Conservation (phyloP, 2,888 invertebrate genomes). For the Chelonus formosanus region DNA sequence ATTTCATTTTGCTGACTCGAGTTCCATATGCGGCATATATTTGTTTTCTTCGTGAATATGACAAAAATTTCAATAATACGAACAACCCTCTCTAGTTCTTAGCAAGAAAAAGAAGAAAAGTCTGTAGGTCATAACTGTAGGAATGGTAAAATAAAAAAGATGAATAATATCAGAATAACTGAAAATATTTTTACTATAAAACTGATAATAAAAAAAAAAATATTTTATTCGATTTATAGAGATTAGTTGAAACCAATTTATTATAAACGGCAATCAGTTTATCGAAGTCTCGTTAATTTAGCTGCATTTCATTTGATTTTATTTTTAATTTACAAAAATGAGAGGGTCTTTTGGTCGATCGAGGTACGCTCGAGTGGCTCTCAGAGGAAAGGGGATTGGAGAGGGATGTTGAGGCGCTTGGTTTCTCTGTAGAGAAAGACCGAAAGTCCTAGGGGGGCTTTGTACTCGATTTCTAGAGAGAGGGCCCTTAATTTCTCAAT, state of each 20-base stretch:
- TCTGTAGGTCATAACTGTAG: background rate
- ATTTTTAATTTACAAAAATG: constrained; percentile 26
- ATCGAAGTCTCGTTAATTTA: constrained; percentile 10
- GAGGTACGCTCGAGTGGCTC: constrained; percentile 32
- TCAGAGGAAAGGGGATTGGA: constrained; percentile 34
- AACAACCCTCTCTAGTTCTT: constrained; percentile 7
- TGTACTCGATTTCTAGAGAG: constrained; percentile 37
- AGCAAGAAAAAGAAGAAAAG: background rate
- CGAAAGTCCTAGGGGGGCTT: constrained; percentile 31
- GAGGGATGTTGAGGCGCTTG: constrained; percentile 35
- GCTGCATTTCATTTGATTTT: constrained; percentile 10
- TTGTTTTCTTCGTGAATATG: constrained; percentile 37
- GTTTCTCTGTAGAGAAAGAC: constrained; percentile 15
- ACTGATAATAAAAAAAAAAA: background rate
- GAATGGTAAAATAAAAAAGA: no score
- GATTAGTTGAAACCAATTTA: background rate
- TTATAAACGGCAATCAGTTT: background rate
- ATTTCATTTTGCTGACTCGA: constrained; percentile 29
- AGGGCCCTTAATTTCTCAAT: constrained; percentile 45
- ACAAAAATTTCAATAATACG: constrained; percentile 50
- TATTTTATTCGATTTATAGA: constrained; percentile 3
- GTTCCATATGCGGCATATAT: constrained; percentile 37
- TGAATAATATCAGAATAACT: no score
- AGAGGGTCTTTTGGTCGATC: constrained; percentile 30
- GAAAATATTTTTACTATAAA: no score